Conservation (phyloP, 2,888 invertebrate genomes). For the Myopa tessellatipennis region DNA sequence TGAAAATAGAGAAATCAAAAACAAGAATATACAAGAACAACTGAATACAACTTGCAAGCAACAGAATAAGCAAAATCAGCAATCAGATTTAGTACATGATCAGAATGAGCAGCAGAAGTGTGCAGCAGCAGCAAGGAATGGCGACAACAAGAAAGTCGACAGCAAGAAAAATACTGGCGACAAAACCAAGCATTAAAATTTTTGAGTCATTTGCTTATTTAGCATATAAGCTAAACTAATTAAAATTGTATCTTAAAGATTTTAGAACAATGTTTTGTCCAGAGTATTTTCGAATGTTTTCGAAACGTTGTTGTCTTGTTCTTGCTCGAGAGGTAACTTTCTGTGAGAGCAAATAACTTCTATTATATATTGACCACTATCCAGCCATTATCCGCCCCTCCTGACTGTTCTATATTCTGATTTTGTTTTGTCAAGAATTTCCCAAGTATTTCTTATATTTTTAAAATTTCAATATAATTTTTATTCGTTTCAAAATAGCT, state of each 20-base stretch:
- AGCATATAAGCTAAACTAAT: neutral
- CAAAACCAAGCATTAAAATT: constrained; percentile 4
- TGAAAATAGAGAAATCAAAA: constrained; percentile 5
- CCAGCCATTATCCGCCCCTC: too few species aligned
- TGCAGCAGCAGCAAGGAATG: neutral
- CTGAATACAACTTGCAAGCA: neutral
- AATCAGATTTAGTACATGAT: neutral
- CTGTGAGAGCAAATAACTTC: too few species aligned
- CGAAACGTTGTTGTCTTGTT: neutral
- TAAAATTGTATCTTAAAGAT: neutral
- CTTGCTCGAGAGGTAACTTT: neutral
- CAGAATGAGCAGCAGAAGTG: too few species aligned
- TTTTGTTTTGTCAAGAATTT: too few species aligned
- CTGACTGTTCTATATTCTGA: too few species aligned
- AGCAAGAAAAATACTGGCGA: neutral
- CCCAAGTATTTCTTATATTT: too few species aligned
- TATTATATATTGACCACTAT: too few species aligned
- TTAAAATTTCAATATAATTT: too few species aligned
- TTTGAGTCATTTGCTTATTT: neutral
- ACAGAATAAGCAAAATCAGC: neutral
- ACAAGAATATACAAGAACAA: neutral
- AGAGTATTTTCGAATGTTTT: neutral
- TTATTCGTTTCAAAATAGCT: too few species aligned
- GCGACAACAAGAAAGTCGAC: neutral
- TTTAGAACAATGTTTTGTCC: neutral